Evolutionary conservation across 2,797 vertebrate species (phyloP), one percentile per base, ranked within the genome.

Genomic region (Megalops cyprinoides): DNA sequence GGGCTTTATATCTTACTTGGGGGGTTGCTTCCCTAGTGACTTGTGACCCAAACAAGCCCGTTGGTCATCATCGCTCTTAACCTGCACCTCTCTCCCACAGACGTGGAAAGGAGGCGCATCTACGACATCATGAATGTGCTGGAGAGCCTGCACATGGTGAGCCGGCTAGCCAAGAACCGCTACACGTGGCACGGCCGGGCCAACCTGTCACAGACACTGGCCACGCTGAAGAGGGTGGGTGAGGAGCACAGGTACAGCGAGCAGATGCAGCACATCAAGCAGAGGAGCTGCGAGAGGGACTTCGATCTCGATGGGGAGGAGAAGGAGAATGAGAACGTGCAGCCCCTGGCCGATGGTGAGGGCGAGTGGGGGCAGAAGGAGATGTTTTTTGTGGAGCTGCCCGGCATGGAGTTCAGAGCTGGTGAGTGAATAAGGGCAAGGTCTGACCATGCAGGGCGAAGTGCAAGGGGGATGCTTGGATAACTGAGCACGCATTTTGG

Each of bases 91-190:
- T n/a, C n/a, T n/a, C n/a, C 34, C 76, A 0, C 87, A 99, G 97
- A 89, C 14, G 96, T 98, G 48, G 97, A 99, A 76, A 97, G 97
- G 0, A 91, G 98, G 1, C 96, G 97, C 34, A 98, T 99, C 85
- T 99, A 99, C 0, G 97, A 99, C 81, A 99, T 99, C 31, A 96
- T 99, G 93, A 99, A 99, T 0, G 98, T 99, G 18, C 91, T 99
- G 1, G 97, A 99, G 93, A 99, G 97, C 82, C 93, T 99, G 20
- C 96, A 98, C 87, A 98, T 99, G 97, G 98, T 99, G 85, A 99
- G 97, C 91, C 96, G 97, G 53, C 94, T 98, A 0, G 98, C 97
- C 44, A 99, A 99, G 89, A 99, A 99, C 93, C 95, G 95, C 87
- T 99, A 99, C 74, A 86, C 91, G 0, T 99, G 98, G 98, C 96